Evolutionary conservation across 2,113 vertebrate species (phyloP).

Genomic region (Halcyon senegalensis): DNA sequence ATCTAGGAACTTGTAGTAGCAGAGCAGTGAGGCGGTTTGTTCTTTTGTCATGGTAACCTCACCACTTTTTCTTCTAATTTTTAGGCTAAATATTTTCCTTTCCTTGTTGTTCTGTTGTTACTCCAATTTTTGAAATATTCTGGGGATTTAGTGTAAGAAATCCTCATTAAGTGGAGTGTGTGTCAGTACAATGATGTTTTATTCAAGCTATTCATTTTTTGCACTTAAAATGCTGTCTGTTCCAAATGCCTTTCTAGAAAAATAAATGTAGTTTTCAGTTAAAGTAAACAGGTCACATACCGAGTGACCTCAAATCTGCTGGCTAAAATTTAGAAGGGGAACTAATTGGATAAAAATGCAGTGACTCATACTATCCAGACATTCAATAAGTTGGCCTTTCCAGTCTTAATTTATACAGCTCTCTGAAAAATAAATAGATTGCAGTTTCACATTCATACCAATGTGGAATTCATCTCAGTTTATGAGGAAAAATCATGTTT

Average conservation of each 20-base stretch:
- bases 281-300: conserved; percentile 37
- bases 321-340: conserved; percentile 20
- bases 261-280: conserved; percentile 23
- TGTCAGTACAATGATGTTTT: conserved; percentile 15
- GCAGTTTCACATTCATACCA: not conserved
- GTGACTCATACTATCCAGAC: not conserved
- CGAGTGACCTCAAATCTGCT: conserved; percentile 9
- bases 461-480: not conserved
- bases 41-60: conserved; percentile 12
- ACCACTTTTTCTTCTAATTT: not conserved
- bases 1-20: not conserved
- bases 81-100: conserved; percentile 34
- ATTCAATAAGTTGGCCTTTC: conserved; percentile 4
- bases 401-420: not conserved
- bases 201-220: conserved; percentile 28
- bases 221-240: conserved; percentile 13
- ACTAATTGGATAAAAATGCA: conserved; percentile 25
- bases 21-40: not conserved
- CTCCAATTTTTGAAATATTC: not conserved
- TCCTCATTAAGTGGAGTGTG: conserved; percentile 4
- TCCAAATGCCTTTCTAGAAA: conserved; percentile 23
- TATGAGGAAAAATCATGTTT: not conserved
- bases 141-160: not conserved
- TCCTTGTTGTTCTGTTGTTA: not conserved
- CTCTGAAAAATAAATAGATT: conserved; percentile 12